Evolutionary conservation across 1,140 invertebrate genomes (phyloP), one percentile per base, ranked within the genome.

Genomic region (Hetaerina americana): DNA sequence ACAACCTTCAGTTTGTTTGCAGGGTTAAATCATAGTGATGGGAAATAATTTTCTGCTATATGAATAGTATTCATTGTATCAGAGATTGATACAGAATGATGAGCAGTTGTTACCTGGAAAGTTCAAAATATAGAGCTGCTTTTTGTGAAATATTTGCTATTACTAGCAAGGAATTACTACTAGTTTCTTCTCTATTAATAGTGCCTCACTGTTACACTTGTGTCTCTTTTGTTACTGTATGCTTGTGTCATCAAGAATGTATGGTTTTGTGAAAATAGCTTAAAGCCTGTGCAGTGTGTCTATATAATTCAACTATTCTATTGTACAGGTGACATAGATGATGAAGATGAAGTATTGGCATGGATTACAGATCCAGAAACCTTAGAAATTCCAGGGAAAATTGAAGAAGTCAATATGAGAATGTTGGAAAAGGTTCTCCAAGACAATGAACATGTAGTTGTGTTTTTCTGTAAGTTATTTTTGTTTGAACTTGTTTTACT

Each of bases 341-440:
- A 97, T 80, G 93, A 95, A 80, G 93, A 96, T 77, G 92, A 94
- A 80, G 92, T 94, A 5, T 78, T 97, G 15, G 87, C 91, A 6
- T 97, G 94, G 94, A 82, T 96, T 5, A 96, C 94, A 0, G 93
- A 95, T 79, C 93, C 96, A 79, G 88, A 95, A 70, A 96, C 92
- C 18, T 81, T 96, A 0, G 93, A 96, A 81, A 91, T 94, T 75
- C 93, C 93, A 26, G 94, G 95, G 67, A 88, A 92, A 80, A 97
- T 97, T 79, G 95, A 97, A 80, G 93, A 96, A 84, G 93, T 97
- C 25, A 96, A 96, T 78, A 82, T 86, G 0, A 91, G 87, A 80
- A 96, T 97, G 94, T 82, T 97, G 78, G 93, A 96, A 76, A 94
- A 94, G 78, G 90, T 96, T 75, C 83, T 97, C 57, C 87, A 90